phyloP scores from a whole-genome alignment of 2,888 invertebrate species.

The Nephrotoma flavescens region DNA sequence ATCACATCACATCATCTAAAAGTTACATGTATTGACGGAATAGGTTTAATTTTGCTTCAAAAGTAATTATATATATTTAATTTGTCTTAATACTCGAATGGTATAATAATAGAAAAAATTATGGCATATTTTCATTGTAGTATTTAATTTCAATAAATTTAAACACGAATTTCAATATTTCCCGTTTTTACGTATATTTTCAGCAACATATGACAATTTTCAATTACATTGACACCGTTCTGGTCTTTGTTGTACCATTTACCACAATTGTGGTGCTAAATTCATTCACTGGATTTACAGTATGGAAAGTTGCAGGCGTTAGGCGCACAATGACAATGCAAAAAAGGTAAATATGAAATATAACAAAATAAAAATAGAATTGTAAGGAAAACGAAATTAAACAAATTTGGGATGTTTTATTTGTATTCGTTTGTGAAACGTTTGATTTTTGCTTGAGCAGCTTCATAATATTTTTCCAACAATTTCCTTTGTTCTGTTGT shows the following conservation, averaged over 20 bases:
- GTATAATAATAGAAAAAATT: no score
- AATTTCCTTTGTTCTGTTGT: not conserved
- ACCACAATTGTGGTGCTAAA: constrained; percentile 55
- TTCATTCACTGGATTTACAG: constrained; percentile 48
- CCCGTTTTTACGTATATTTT: not conserved
- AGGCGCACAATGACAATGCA: constrained; percentile 30
- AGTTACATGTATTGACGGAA: no score
- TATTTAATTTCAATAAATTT: no score
- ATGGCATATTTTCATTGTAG: no score
- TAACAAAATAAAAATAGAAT: not conserved
- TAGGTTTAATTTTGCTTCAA: no score
- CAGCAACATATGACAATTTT: constrained; percentile 43
- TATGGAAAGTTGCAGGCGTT: constrained; percentile 42
- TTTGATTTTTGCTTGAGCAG: not conserved
- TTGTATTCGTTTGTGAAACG: not conserved
- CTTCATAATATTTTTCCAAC: not conserved
- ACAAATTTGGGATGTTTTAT: not conserved
- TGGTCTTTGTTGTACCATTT: constrained; percentile 61
- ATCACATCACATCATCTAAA: no score
- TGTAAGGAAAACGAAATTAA: not conserved
- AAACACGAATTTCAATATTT: no score
- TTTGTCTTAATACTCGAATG: no score
- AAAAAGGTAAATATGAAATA: constrained; percentile 20
- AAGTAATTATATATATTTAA: no score
- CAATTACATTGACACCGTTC: constrained; percentile 53